phyloP scores from a whole-genome alignment of 2,797 vertebrate genomes.

The Hirundo rustica region DNA sequence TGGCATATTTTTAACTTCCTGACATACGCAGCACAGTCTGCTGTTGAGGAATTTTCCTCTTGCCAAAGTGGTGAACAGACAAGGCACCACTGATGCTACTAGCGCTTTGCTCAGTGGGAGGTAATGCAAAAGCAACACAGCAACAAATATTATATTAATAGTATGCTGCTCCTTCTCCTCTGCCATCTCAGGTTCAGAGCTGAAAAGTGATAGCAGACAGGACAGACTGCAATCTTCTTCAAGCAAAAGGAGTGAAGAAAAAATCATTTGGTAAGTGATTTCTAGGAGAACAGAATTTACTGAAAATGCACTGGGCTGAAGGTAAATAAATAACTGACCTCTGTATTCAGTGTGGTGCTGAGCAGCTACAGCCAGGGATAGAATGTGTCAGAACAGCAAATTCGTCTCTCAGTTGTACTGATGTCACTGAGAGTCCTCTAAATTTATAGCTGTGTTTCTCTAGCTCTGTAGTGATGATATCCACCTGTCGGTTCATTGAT shows the following conservation, averaged over 20 bases:
- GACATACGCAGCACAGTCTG: neutral
- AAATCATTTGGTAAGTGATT: neutral
- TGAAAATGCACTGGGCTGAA: neutral
- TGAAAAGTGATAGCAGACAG: neutral
- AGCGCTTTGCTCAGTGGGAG: neutral
- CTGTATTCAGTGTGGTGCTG: neutral
- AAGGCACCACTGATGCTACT: conserved; percentile 24
- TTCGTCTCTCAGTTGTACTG: neutral
- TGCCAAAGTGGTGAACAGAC: conserved; percentile 21
- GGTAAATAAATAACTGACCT: neutral
- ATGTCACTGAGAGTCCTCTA: neutral
- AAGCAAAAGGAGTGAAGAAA: neutral
- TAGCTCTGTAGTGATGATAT: neutral
- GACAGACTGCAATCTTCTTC: neutral
- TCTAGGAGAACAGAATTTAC: neutral
- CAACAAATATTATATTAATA: neutral
- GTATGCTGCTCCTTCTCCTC: neutral
- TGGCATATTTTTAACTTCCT: conserved; percentile 43
- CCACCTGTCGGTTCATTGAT: neutral
- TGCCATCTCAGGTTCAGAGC: neutral
- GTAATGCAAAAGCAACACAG: conserved; percentile 5
- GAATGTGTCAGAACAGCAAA: neutral
- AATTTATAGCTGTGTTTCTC: neutral
- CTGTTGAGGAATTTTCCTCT: conserved; percentile 48
- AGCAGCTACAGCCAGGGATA: neutral